Evolutionary conservation across 2,888 invertebrate species (phyloP), one percentile per base, ranked within the genome.

Genomic region (Tridacna gigas): DNA sequence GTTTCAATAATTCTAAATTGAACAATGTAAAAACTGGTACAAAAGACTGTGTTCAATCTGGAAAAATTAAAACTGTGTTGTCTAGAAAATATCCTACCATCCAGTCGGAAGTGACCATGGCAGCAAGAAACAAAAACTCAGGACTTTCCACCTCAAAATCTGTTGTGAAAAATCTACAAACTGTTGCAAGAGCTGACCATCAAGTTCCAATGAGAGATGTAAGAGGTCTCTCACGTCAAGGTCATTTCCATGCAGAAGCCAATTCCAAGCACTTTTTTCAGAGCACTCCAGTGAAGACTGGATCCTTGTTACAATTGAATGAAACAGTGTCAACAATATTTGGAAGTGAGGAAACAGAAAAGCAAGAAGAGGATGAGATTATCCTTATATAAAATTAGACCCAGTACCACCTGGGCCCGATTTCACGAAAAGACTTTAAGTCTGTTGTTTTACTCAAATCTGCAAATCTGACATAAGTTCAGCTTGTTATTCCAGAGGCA

Each of bases 301-400:
- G 79, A 13, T 25, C 48, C 22, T 28, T 51, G 26, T 79, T 81
- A 45, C 81, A 60, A n/a, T 45, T 84, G 13, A 84, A 84, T 56
- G 79, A 79, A 20, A 84, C 84, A 45, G 76, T 84, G 66, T 84
- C 84, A 20, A 84, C 84, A 0, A 84, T 84, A 7, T 25, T 80
- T 22, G 82, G 82, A 5, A 81, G 79, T 74, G 84, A 84, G 5
- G 84, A 82, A 25, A 76, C 71, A 20, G 80, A 61, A 22, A 66
- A 56, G 13, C 76, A 74, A 7, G 73, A 65, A 7, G 76, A 83
- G 18, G 84, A 84, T 47, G 84, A 84, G 28, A 80, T 84, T 26
- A 66, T 84, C n/a, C 69, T 84, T 20, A 60, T 79, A 63, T 28
- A 11, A 26, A 26, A 18, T 3, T 65, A 5, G n/a, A 56, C n/a